A percentile compares a stretch with the other conserved stretches of the same genome.
Evolutionary conservation across 92 coral and sea anemone genomes (phyloP).

Genomic region (Heteractis magnifica): DNA sequence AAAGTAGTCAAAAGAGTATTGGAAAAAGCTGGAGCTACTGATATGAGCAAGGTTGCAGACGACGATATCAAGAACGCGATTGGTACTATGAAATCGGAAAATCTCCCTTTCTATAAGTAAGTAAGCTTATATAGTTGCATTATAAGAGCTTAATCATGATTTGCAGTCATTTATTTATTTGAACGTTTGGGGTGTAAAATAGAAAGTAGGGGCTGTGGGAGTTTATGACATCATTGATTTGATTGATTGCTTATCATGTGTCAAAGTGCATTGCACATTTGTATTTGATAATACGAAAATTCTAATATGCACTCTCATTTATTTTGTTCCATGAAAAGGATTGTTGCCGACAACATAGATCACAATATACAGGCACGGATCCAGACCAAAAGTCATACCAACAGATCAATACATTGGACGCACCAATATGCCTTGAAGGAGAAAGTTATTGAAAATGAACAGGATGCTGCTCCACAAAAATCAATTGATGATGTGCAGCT

Average conservation of each 20-base stretch:
- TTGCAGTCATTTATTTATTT: not conserved
- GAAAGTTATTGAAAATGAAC: not conserved
- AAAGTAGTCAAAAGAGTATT: not conserved
- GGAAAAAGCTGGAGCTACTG: not conserved
- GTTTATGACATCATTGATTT: not conserved
- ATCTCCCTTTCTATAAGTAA: slow-evolving; percentile 3
- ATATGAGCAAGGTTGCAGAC: slow-evolving; percentile 1
- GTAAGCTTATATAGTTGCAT: not conserved
- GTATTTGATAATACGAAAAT: not conserved
- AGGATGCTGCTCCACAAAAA: not conserved
- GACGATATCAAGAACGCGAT: slow-evolving; percentile 9
- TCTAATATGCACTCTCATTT: not conserved
- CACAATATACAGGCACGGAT: slow-evolving; percentile 48
- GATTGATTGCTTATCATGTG: not conserved
- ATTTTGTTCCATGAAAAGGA: slow-evolving; percentile 11
- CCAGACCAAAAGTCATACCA: slow-evolving; percentile 33
- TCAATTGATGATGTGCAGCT: slow-evolving; percentile 13
- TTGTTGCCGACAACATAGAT: slow-evolving; percentile 59
- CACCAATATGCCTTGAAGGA: slow-evolving; percentile 44
- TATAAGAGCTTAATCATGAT: not conserved
- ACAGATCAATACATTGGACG: slow-evolving; percentile 55
- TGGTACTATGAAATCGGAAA: not conserved
- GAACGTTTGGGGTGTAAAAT: not conserved
- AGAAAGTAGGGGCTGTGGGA: not conserved
- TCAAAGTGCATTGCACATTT: not conserved